A percentile compares a stretch with the other conserved stretches of the same genome.
phyloP scores from a whole-genome alignment of 2,797 vertebrate species.

The Dipus sagitta region DNA sequence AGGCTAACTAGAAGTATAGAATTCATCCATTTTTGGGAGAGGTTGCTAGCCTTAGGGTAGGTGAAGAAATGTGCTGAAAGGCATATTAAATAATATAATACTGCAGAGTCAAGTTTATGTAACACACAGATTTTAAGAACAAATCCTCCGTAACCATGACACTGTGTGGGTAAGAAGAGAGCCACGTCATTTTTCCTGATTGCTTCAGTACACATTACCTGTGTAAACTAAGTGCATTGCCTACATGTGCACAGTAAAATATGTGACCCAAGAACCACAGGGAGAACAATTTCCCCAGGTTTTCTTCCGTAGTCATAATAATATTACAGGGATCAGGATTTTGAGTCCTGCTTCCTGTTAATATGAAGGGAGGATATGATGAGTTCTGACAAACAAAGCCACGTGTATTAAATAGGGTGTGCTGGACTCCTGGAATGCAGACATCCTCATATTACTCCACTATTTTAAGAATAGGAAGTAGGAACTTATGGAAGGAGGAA shows the following conservation, averaged over 20 bases:
- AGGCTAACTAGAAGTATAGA: not conserved
- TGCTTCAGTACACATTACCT: not conserved
- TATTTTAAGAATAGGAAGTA: constrained; percentile 49
- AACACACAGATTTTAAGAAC: not conserved
- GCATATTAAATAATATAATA: not conserved
- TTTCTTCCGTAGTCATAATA: constrained; percentile 68
- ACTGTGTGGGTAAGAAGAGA: not conserved
- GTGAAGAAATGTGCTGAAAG: not conserved
- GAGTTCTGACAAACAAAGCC: constrained; percentile 61
- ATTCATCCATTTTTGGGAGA: not conserved
- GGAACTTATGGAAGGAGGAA: constrained; percentile 5
- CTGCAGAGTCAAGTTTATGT: not conserved
- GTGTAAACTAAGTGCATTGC: constrained; percentile 36
- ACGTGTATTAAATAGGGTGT: constrained; percentile 63
- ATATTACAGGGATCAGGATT: constrained; percentile 70
- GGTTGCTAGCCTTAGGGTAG: not conserved
- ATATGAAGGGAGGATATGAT: constrained; percentile 69
- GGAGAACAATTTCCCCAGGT: constrained; percentile 58
- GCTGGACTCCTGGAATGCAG: constrained; percentile 1
- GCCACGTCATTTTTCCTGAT: not conserved
- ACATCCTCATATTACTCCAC: constrained; percentile 20
- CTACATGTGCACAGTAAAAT: constrained; percentile 57
- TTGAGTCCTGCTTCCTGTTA: constrained; percentile 79
- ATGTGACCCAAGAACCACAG: constrained; percentile 46
- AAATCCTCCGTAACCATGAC: not conserved